Evolutionary conservation across 1,140 invertebrate genomes (phyloP), one percentile per base, ranked within the genome.

Genomic region (Drosophila bifasciata): DNA sequence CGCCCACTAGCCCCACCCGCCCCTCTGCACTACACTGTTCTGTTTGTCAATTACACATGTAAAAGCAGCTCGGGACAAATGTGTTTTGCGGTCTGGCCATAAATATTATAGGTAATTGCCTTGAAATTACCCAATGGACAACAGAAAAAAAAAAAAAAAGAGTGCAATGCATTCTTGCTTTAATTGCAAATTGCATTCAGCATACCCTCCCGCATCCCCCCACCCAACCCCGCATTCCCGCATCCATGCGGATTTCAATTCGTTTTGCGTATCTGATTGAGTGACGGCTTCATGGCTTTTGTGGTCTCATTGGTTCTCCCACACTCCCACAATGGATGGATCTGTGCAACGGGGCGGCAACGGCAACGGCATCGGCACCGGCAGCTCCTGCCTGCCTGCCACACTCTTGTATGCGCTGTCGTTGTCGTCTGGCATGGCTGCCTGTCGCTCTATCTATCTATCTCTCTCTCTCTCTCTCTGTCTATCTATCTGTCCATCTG

Each of bases 21-120:
- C 8, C 15, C 11, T 43, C 53, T 21, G 13, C 52, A 43, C 13
- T 45, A 41, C 48, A 46, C 53, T 36, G 49, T 44, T 25, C n/a
- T 32, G 13, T 36, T 19, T 43, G 19, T 46, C 49, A 63, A 71
- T 58, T 56, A 68, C 76, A 79, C 59, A 68, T 79, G 76, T 79
- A 73, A 79, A 77, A 36, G 60, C 49, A 6, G 7, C 19, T 51
- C 44, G 44, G 46, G 80, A 85, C 77, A 81, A 85, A 86, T 86
- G 69, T 64, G 23, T 74, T 74, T 64, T 85, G 77, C 57, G 80
- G 80, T 70, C 66, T 59, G 62, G 41, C 57, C 53, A 77, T 86
- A 80, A 80, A 85, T 85, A 77, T 80, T 63, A 74, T 55, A 68
- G 59, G 76, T 80, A 86, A 86, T 86, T 80, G 81, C 59, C 36